Conservation (phyloP, 2,797 vertebrate genomes). For the Threskiornis aethiopicus region DNA sequence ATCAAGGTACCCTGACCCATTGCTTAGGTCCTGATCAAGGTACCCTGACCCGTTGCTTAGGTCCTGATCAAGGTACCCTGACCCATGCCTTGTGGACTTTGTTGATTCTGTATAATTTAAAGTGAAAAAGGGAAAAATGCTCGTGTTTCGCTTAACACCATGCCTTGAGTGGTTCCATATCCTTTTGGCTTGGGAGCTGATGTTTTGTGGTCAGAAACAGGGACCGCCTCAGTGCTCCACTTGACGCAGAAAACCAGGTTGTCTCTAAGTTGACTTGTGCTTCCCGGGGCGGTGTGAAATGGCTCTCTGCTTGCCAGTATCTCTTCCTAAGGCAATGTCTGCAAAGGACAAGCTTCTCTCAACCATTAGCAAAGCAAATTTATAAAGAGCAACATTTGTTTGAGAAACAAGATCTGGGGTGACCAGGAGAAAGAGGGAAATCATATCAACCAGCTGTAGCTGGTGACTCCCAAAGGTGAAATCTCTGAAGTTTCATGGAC, state of each 20-base stretch:
- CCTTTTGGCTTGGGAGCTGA: neutral
- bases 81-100: neutral
- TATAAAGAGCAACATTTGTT: neutral
- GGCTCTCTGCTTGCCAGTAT: neutral
- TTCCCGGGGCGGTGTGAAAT: neutral
- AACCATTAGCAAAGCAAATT: slow-evolving; percentile 21
- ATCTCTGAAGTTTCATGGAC: neutral
- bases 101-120: neutral
- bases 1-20: too few relatives aligned
- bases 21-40: neutral
- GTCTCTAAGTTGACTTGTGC: neutral
- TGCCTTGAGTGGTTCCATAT: neutral
- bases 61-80: neutral
- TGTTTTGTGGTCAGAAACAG: neutral
- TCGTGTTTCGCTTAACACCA: neutral
- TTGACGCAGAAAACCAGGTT: neutral
- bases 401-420: slow-evolving; percentile 7
- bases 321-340: slow-evolving; percentile 19
- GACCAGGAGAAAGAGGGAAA: slow-evolving; percentile 5
- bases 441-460: slow-evolving; percentile 9
- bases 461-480: neutral
- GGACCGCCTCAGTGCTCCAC: neutral
- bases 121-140: neutral
- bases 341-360: neutral
- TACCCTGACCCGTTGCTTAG: neutral